Evolutionary conservation across 2,888 invertebrate species (phyloP), one percentile per base, ranked within the genome.

Genomic region (Hoplodrina ambigua): DNA sequence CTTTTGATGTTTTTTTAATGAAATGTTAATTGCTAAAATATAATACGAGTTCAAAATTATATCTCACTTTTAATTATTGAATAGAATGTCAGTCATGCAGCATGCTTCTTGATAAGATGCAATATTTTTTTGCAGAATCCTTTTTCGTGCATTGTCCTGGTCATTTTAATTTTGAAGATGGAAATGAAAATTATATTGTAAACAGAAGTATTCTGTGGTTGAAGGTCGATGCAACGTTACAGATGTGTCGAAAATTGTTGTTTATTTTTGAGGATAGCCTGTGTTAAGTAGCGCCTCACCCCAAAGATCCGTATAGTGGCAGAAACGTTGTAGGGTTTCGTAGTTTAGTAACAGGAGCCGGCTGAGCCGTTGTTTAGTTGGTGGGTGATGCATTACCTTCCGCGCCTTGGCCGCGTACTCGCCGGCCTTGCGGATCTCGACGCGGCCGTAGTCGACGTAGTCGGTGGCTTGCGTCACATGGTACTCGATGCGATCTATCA

Each of bases 401-500:
- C 98, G 97, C 86, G 99, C 98, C 96, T 98, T 98, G 92, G 97
- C 97, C 94, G 98, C 98, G 96, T 98, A 99, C 89, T 97, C 97
- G 90, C 97, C 97, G 83, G 99, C 99, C 90, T 97, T 96, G 92
- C 96, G 96, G 85, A 99, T 97, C 93, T 99, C 97, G 85, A 96
- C 96, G 87, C 97, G 97, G 86, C 98, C 99, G 82, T 97, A 96
- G 90, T 97, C 97, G 88, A 99, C 98, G 96, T 98, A 98, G 94
- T 98, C 98, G 85, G 97, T 97, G 84, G 98, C 97, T 94, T 98
- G 97, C 88, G 97, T 97, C 85, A 99, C 99, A 96, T 99, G 98
- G 96, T 98, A 98, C 96, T 99, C 99, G 96, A 99, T 98, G 94
- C 98, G 97, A 96, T 99, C 98, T 92, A 99, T 97, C 97, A 98